phyloP scores from a whole-genome alignment of 1,140 invertebrate species.

The Notospermus geniculatus region DNA sequence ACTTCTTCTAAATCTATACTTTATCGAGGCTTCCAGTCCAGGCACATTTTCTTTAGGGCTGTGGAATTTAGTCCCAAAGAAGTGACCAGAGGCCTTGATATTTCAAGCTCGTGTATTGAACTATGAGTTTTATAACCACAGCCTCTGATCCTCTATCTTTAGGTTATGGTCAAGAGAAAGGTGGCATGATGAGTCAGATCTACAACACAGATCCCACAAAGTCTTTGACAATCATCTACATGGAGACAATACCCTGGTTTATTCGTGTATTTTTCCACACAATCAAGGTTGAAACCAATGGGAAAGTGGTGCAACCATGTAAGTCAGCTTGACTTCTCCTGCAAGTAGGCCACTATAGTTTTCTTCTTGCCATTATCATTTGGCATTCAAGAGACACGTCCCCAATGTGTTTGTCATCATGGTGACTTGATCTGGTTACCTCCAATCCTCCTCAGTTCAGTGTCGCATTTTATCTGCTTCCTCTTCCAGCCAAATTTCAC shows the following conservation, averaged over 20 bases:
- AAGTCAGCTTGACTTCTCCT: no score
- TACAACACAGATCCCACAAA: conserved; percentile 46
- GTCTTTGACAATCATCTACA: conserved; percentile 56
- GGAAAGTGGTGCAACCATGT: conserved; percentile 62
- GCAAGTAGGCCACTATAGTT: no score
- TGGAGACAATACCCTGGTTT: conserved; percentile 81
- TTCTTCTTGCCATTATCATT: no score
- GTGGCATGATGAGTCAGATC: conserved; percentile 59
- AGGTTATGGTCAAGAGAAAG: conserved; percentile 73
- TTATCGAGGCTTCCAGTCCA: no score
- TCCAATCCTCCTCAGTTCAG: background rate
- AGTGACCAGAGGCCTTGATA: no score
- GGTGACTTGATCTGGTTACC: background rate
- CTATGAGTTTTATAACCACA: no score
- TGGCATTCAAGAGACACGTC: no score
- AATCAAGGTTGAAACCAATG: conserved; percentile 64
- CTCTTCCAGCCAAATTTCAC: conserved; percentile 53
- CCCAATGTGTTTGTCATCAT: background rate
- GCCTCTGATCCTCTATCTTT: no score
- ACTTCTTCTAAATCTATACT: no score
- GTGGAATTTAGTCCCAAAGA: no score
- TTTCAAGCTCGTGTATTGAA: no score
- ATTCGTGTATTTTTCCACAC: conserved; percentile 89
- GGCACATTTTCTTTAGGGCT: no score
- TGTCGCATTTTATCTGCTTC: conserved; percentile 8